Evolutionary conservation across 92 coral and sea anemone genomes (phyloP).

Genomic region (Epizoanthus ramosus): DNA sequence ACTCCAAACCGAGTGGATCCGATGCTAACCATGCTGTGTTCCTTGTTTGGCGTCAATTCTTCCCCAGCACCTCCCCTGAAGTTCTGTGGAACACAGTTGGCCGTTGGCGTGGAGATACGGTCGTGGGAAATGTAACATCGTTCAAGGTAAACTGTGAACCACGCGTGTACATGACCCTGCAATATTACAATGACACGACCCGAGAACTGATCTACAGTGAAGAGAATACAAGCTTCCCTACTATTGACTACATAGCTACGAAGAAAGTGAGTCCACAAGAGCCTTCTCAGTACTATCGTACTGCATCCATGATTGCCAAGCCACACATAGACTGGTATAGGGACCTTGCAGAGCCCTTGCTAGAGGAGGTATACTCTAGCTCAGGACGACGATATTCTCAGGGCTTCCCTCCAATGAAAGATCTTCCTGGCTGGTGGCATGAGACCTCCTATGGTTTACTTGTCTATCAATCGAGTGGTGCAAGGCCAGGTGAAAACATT

Average conservation of each 20-base stretch:
- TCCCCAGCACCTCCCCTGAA: constrained; percentile 3
- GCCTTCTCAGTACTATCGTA: constrained; percentile 22
- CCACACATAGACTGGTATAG: constrained; percentile 23
- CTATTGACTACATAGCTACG: constrained; percentile 23
- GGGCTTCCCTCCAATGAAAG: constrained; percentile 7
- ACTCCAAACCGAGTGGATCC: not conserved
- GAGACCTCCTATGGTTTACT: constrained; percentile 29
- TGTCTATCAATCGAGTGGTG: constrained; percentile 11
- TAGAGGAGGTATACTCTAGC: constrained; percentile 8
- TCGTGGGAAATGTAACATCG: constrained; percentile 1
- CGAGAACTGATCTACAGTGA: constrained; percentile 28
- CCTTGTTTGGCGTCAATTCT: constrained; percentile 37
- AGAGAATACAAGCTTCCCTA: constrained; percentile 1
- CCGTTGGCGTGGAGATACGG: constrained; percentile 1
- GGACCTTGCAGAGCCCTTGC: constrained; percentile 11
- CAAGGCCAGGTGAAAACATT: constrained; percentile 8
- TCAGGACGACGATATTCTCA: constrained; percentile 28
- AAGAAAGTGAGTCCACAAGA: constrained; percentile 28
- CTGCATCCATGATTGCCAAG: constrained; percentile 31
- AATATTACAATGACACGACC: not conserved
- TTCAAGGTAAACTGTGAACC: constrained; percentile 25
- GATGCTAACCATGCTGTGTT: constrained; percentile 29
- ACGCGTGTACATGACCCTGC: not conserved
- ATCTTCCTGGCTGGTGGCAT: constrained; percentile 33
- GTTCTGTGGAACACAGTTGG: constrained; percentile 33